A percentile compares a stretch with the other conserved stretches of the same genome.
Evolutionary conservation across 1,140 invertebrate species (phyloP).

Genomic region (Paraescarpia echinospica): DNA sequence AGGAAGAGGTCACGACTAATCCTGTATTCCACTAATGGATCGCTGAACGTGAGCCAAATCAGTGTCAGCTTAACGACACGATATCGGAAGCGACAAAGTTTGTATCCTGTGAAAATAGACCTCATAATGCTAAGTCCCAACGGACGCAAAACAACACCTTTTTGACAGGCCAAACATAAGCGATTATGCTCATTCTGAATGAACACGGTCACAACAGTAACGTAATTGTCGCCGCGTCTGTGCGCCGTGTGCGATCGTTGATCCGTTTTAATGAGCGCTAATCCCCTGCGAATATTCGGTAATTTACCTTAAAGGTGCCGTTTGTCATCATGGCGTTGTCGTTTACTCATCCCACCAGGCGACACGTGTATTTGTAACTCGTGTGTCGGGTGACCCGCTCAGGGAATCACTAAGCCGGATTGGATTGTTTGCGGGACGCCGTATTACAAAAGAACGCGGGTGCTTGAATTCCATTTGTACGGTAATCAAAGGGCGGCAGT

Average conservation of each 20-base stretch:
- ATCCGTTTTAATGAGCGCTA: background rate
- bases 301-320: background rate
- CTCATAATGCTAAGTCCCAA: background rate
- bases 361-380: background rate
- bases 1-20: no score
- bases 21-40: background rate
- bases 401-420: background rate
- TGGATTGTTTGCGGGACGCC: background rate
- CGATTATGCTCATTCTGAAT: background rate
- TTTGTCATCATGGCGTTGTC: background rate
- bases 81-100: background rate
- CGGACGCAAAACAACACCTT: background rate
- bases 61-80: background rate
- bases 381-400: background rate
- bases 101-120: background rate
- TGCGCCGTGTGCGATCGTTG: background rate
- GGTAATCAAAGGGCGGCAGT: background rate
- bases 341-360: background rate
- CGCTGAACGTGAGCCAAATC: background rate
- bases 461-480: background rate
- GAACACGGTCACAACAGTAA: background rate
- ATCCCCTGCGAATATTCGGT: background rate
- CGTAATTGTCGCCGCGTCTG: background rate
- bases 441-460: background rate
- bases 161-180: background rate